Evolutionary conservation across 2,113 vertebrate genomes (phyloP), one percentile per base, ranked within the genome.

Genomic region (Zingel zingel): DNA sequence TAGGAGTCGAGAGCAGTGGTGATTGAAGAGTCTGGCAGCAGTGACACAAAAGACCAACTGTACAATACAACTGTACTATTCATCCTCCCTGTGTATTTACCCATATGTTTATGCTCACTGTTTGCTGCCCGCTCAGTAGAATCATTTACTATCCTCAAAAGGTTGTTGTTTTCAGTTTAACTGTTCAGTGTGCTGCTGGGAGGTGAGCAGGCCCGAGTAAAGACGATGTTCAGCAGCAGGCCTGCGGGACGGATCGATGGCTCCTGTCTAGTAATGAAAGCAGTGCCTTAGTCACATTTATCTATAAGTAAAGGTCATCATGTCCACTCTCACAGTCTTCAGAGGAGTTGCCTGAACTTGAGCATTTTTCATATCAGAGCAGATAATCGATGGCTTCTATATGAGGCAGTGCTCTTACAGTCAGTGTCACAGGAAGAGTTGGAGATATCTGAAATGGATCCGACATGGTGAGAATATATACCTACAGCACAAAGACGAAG

Each of bases 321-420:
- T 54, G 75, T 87, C 77, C 72, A 50, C 84, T 74, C 83, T 69
- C 25, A 7, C 39, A 4, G 68, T 50, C 80, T 54, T 61, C 58
- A 47, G 16, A 70, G 33, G 62, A 82, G 59, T 76, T 61, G 71
- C 36, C 61, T 66, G 57, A 79, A 56, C 58, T 30, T 1, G 18
- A 85, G 53, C 71, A 82, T 91, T 81, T 81, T 78, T 88, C 71
- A 86, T 85, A 89, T 79, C 83, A 19, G 50, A 77, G 73, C 82
- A 85, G 81, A 83, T 84, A 91, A 84, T 89, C 76, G 30, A 77
- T 83, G 65, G 45, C 36, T 51, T 77, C 69, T 78, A 21, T 25
- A 75, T 54, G 56, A 77, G 48, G 57, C 25, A 70, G 23, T 0
- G 45, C 50, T 57, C 76, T 13, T 59, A 61, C 18, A 45, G 39